phyloP scores from a whole-genome alignment of 2,113 vertebrate genomes.

The Notechis scutatus region DNA sequence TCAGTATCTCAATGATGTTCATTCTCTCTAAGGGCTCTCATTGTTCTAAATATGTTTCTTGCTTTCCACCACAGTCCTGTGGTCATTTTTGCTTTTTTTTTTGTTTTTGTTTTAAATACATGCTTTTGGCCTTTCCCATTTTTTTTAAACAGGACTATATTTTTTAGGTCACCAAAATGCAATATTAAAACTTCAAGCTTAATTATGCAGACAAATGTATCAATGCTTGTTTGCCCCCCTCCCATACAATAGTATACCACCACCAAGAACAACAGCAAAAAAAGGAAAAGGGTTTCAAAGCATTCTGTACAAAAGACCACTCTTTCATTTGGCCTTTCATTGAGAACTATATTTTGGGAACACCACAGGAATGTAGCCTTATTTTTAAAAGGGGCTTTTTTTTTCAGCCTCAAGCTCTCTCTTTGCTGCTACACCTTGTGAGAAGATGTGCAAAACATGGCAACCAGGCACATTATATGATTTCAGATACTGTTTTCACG shows the following conservation, averaged over 20 bases:
- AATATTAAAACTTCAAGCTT: constrained; percentile 3
- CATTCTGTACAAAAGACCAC: background rate
- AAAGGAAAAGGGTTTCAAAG: constrained; percentile 6
- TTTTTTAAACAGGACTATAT: background rate
- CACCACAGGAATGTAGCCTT: constrained; percentile 24
- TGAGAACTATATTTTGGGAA: constrained; percentile 18
- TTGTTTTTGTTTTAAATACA: background rate
- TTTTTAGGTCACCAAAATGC: background rate
- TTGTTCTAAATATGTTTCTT: constrained; percentile 4
- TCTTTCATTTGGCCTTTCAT: constrained; percentile 9
- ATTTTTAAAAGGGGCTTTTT: background rate
- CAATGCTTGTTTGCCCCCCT: background rate
- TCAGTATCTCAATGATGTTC: background rate
- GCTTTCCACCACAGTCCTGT: background rate
- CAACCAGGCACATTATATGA: background rate
- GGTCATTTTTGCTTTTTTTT: background rate
- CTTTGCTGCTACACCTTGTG: background rate
- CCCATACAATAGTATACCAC: background rate
- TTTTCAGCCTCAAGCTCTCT: no score
- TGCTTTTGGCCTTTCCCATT: background rate
- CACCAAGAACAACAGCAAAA: background rate
- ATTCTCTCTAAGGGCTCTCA: background rate
- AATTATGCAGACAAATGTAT: background rate
- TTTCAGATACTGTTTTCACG: background rate
- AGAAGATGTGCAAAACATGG: background rate